Evolutionary conservation across 2,113 vertebrate genomes (phyloP).

Genomic region (Archocentrus centrarchus): DNA sequence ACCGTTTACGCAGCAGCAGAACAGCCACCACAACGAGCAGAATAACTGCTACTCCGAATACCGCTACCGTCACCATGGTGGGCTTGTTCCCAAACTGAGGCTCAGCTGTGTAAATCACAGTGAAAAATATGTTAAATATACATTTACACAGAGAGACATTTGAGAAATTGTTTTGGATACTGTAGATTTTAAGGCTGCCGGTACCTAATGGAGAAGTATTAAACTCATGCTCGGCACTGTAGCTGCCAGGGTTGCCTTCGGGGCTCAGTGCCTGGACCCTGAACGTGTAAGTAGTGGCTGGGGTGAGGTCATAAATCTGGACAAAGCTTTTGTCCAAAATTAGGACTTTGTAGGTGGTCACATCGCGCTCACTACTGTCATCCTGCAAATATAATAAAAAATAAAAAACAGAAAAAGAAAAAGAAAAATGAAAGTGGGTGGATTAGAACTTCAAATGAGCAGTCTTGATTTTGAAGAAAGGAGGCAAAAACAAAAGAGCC

Average conservation of each 20-base stretch:
- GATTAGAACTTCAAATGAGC: neutral
- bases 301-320: conserved; percentile 85
- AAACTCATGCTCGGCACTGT: conserved; percentile 88
- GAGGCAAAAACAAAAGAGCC: conserved; percentile 1
- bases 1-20: conserved; percentile 86
- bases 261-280: conserved; percentile 88
- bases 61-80: conserved; percentile 81
- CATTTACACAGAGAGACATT: neutral
- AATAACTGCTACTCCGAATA: conserved; percentile 74
- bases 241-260: conserved; percentile 85
- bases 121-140: neutral
- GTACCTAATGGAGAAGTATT: conserved; percentile 81
- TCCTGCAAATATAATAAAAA: conserved; percentile 59
- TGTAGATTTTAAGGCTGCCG: neutral
- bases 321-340: conserved; percentile 87
- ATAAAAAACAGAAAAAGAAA: too few species aligned
- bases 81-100: conserved; percentile 77
- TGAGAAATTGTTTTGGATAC: neutral
- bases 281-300: conserved; percentile 88
- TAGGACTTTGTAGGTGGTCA: conserved; percentile 93
- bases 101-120: conserved; percentile 67
- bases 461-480: neutral
- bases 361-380: conserved; percentile 82
- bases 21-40: conserved; percentile 78
- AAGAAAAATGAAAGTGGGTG: neutral